Evolutionary conservation across 37 sponge, comb jelly and placozoan genomes (phyloP), one percentile per base, ranked within the genome.

Genomic region (Halisarca cf. caerulea): DNA sequence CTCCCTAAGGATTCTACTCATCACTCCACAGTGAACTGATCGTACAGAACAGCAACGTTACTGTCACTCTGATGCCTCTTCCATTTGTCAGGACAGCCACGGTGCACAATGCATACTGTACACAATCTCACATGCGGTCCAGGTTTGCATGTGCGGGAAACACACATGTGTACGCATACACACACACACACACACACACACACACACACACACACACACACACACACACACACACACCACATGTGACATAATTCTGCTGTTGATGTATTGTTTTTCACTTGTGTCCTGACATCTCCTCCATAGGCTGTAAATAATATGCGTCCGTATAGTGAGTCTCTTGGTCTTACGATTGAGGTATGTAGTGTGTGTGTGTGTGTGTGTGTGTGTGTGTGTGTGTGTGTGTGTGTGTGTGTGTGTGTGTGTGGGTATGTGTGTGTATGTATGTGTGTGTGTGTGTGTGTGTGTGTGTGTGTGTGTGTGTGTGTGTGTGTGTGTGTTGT

Each of bases 231-330:
- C 51, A 47, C 51, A 47, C 51, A 47, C 11, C 51, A 47, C 51
- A 47, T 47, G 51, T 11, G n/a, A n/a, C 64, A 8, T 62, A 23
- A n/a, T 28, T 7, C 30, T 28, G 6, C 64, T 62, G 30, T 28
- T 28, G 61, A 40, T 53, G 59, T 96, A 66, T 80, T 93, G 93
- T n/a, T 11, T 39, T 96, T 64, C 96, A 96, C 84, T 82, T 85
- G 80, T 82, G 61, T 84, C 85, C 91, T 0, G 28, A 3, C 72
- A 17, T 28, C 2, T 20, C 18, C 28, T 64, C 3, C 40, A 30
- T 42, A 89, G 84, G 89, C 89, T 25, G 81, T 83, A 24, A 0
- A 34, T 2, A 79, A 25, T 44, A 83, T 75, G 79, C 28, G 68
- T 35, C 84, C 81, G 1, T 58, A 71, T 30, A 59, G 69, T 68